phyloP scores from a whole-genome alignment of 2,797 vertebrate genomes.

The Catamblyrhynchus diadema region DNA sequence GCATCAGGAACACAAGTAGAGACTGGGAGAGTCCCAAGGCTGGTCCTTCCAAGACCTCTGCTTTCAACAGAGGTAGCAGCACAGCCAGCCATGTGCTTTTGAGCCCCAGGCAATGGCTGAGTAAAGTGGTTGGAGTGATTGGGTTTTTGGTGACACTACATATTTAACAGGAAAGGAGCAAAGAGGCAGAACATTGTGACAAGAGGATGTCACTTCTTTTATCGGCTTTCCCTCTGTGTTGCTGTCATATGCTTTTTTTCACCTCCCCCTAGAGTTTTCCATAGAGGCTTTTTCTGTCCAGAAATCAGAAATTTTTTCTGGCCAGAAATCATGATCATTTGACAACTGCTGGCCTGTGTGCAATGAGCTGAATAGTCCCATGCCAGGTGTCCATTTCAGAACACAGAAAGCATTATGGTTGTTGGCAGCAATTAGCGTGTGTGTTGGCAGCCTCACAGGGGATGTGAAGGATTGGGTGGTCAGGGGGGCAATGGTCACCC shows the following conservation, averaged over 20 bases:
- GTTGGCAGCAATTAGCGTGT: neutral
- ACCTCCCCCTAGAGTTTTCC: neutral
- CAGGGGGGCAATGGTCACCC: neutral
- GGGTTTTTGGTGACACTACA: neutral
- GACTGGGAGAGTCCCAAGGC: neutral
- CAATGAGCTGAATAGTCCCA: neutral
- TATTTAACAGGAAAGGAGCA: neutral
- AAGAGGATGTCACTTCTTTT: neutral
- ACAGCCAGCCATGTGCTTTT: neutral
- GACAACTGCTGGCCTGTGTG: neutral
- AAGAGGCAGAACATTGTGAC: neutral
- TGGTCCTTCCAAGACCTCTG: neutral
- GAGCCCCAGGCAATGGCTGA: neutral
- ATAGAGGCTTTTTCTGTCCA: neutral
- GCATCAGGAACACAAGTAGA: neutral
- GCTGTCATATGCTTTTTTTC: neutral
- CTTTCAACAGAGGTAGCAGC: neutral
- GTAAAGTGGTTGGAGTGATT: neutral
- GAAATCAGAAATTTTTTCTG: neutral
- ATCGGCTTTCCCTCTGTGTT: neutral
- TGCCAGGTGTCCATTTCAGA: conserved; percentile 40
- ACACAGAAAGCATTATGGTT: neutral
- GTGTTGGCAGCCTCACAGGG: neutral
- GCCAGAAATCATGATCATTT: neutral
- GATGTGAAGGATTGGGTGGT: neutral